Conservation (phyloP, 2,113 vertebrate species). For the Clarias gariepinus region DNA sequence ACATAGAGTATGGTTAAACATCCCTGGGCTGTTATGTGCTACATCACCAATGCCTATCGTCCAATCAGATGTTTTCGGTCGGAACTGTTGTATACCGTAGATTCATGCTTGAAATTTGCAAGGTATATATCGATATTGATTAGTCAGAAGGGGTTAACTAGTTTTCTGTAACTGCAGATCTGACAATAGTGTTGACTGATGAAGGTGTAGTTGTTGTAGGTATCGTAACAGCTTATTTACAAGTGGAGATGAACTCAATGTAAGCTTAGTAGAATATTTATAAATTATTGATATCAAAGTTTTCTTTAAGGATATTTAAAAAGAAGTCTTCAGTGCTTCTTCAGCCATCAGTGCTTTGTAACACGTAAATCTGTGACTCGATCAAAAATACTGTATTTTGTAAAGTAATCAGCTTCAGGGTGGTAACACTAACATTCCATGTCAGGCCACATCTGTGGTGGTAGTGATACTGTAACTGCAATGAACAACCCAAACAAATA, state of each 20-base stretch:
- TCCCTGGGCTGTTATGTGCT: too few species aligned
- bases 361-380: too few species aligned
- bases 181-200: too few species aligned
- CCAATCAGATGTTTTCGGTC: too few species aligned
- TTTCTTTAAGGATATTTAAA: not conserved
- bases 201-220: not conserved
- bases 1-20: too few species aligned
- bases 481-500: not conserved
- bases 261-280: not conserved
- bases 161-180: not conserved
- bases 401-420: not conserved
- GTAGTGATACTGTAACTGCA: not conserved
- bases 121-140: not conserved
- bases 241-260: not conserved
- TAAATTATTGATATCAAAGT: not conserved
- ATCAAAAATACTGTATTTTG: not conserved
- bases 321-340: too few species aligned
- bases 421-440: not conserved
- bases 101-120: too few species aligned
- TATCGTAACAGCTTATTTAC: not conserved
- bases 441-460: not conserved
- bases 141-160: not conserved
- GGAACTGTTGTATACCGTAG: too few species aligned
- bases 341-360: not conserved
- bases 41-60: too few species aligned